Conservation (phyloP, 1,140 invertebrate species). For the Panonychus citri region DNA sequence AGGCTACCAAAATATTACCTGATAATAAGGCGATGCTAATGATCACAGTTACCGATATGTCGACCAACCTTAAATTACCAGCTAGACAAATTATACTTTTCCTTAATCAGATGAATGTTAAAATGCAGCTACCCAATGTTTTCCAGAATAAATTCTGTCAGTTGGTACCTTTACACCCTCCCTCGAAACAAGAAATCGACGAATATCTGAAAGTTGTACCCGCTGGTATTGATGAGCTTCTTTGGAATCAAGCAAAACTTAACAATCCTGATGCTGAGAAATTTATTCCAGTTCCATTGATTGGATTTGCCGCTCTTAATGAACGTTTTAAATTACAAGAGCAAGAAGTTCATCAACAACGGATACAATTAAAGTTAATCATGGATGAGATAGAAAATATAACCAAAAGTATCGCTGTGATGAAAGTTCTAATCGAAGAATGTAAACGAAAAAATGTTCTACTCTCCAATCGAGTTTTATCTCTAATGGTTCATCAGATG, state of each 20-base stretch:
- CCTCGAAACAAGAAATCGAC: constrained; percentile 37
- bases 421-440: constrained; percentile 11
- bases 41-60: constrained; percentile 6
- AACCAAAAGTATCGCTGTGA: constrained; percentile 4
- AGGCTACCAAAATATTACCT: constrained; percentile 8
- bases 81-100: constrained; percentile 4
- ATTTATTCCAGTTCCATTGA: constrained; percentile 72
- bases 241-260: constrained; percentile 52
- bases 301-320: constrained; percentile 65
- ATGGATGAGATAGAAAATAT: constrained; percentile 7
- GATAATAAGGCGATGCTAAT: constrained; percentile 9
- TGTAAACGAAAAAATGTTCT: constrained; percentile 6
- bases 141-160: constrained; percentile 7
- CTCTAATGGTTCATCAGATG: constrained; percentile 68
- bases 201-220: constrained; percentile 73
- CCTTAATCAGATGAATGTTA: constrained; percentile 9
- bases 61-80: constrained; percentile 7
- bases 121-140: constrained; percentile 8
- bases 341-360: constrained; percentile 51
- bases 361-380: constrained; percentile 32
- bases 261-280: constrained; percentile 74
- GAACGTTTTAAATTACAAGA: constrained; percentile 52
- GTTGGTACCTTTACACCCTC: constrained; percentile 6
- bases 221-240: constrained; percentile 29
- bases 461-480: constrained; percentile 10